Conservation (phyloP, 2,888 invertebrate genomes). For the Oxyteleia sp. region DNA sequence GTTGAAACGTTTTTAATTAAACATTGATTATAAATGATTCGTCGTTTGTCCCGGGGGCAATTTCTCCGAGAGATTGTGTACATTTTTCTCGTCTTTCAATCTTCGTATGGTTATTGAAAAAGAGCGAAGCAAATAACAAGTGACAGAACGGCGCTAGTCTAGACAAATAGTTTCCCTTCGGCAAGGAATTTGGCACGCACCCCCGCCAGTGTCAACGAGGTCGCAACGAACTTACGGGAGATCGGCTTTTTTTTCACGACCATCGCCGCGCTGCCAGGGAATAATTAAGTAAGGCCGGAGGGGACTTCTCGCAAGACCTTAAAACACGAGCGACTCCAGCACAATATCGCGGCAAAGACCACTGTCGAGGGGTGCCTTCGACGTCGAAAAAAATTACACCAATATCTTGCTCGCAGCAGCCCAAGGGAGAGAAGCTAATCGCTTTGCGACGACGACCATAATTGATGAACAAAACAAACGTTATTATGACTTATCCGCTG, state of each 20-base stretch:
- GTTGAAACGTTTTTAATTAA: background rate
- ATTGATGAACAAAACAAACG: constrained; percentile 73
- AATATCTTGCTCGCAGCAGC: constrained; percentile 71
- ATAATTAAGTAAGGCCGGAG: constrained; percentile 85
- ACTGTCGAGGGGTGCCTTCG: constrained; percentile 59
- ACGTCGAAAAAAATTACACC: constrained; percentile 77
- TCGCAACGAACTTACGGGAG: constrained; percentile 83
- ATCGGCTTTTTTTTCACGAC: constrained; percentile 78
- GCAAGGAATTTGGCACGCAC: constrained; percentile 78
- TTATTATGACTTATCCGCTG: constrained; percentile 50
- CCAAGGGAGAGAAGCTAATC: constrained; percentile 70
- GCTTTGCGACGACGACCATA: constrained; percentile 69
- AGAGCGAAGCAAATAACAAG: constrained; percentile 67
- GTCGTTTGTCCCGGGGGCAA: constrained; percentile 27
- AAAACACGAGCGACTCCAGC: constrained; percentile 60
- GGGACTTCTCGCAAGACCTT: constrained; percentile 74
- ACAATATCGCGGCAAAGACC: constrained; percentile 70
- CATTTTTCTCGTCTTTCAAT: constrained; percentile 50
- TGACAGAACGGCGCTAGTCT: constrained; percentile 70
- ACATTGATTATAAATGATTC: constrained; percentile 24
- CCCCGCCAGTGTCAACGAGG: constrained; percentile 76
- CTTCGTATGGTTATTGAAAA: constrained; percentile 61
- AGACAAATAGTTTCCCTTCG: constrained; percentile 78
- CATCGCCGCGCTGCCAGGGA: constrained; percentile 77
- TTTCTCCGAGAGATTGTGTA: constrained; percentile 20